These are phyloP conservation scores for Zoanthus solanderi DNA, from an alignment of 92 coral and sea anemone species.

Conservation along the genomic window DNA sequence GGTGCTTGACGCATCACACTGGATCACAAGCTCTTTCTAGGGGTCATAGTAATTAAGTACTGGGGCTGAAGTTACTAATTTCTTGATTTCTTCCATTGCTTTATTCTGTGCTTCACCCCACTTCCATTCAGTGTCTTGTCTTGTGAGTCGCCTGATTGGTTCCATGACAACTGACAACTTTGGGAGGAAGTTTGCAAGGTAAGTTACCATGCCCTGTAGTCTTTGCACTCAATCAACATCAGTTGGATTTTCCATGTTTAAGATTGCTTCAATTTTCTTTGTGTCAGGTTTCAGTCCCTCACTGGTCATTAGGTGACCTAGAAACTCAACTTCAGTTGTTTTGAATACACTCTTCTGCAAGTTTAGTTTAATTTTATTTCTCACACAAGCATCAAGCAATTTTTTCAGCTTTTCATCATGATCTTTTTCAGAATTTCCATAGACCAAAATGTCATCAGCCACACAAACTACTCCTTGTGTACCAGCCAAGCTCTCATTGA, in stretches of 20 bases:
- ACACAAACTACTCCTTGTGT: conserved; percentile 5
- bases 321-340: conserved; percentile 19
- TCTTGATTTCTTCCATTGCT: background rate
- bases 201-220: background rate
- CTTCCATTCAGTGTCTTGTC: background rate
- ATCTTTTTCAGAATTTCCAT: background rate
- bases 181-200: background rate
- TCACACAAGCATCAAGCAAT: conserved; percentile 4
- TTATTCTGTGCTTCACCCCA: background rate
- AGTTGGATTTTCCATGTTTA: conserved; percentile 24
- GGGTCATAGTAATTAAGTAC: background rate
- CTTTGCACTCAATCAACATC: conserved; percentile 40
- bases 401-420: background rate
- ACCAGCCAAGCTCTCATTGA: conserved; percentile 47
- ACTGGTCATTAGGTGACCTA: background rate
- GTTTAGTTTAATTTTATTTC: background rate
- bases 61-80: background rate
- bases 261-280: conserved; percentile 9
- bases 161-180: background rate
- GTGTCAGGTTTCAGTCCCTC: no score
- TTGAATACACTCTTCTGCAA: conserved; percentile 17
- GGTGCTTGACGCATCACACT: conserved; percentile 1
- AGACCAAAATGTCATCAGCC: background rate
- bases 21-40: background rate
- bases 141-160: background rate